Evolutionary conservation across 2,113 vertebrate species (phyloP), one percentile per base, ranked within the genome.

Genomic region (Paralichthys olivaceus): DNA sequence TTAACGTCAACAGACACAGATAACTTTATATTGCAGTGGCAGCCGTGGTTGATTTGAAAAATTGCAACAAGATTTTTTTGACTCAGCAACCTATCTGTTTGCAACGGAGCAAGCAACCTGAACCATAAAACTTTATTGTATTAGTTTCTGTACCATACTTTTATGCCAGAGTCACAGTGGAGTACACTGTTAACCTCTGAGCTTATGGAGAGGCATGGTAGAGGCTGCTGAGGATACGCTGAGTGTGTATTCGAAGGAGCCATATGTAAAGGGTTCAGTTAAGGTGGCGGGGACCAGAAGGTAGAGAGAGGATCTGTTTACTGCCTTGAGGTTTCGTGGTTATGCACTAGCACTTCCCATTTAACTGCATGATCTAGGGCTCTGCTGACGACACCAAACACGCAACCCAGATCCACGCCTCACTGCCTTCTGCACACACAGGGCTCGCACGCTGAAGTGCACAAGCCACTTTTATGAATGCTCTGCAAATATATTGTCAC

Each of bases 281-380:
- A 56, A 84, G 83, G 84, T 82, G 68, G 37, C 69, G 32, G 64
- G 61, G 83, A 88, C 73, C 80, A 83, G 78, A 84, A 75, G 78
- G 77, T 77, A 80, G 73, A 74, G 69, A 63, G 64, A 85, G 79
- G 84, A 87, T 91, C 74, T 83, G 70, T 89, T 91, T 87, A 87
- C 79, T 77, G 80, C 80, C 74, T 85, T 89, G 81, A 77, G 90
- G 84, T 80, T 91, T 85, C 79, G 82, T 84, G 86, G 88, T 86
- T 83, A 77, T 59, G 85, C 87, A 80, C 78, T 70, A 78, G 66
- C 79, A 80, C 84, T 86, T 90, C 32, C 81, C 80, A 84, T 86
- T 89, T 83, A 86, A 77, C 85, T 84, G 80, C 66, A 73, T 84
- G 84, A 89, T 91, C 77, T 83, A 78, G 80, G 77, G 47, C 75